Percentiles rank a stretch among this genome's conserved stretches.
Evolutionary conservation across 2,797 vertebrate genomes (phyloP).

Genomic region (Acridotheres tristis): DNA sequence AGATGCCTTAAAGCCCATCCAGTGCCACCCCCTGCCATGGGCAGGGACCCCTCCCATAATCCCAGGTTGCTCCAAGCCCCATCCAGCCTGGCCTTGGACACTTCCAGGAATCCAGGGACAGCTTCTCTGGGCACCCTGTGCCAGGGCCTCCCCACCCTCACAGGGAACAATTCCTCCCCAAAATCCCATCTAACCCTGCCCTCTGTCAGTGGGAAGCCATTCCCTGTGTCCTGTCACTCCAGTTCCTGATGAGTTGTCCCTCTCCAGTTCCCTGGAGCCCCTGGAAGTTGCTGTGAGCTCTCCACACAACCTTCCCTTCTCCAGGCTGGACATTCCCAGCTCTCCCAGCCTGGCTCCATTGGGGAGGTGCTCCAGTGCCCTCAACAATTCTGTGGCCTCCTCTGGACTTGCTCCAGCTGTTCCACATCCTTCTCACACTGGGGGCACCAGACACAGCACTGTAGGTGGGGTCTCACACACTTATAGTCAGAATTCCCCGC

Average conservation of each 20-base stretch:
- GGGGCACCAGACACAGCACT: neutral
- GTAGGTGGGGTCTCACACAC: neutral
- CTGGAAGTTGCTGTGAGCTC: neutral
- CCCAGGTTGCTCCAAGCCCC: accelerated
- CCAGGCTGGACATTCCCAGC: neutral
- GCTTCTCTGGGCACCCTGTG: neutral
- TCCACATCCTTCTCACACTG: accelerated
- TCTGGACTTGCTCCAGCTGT: neutral
- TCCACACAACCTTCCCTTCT: neutral
- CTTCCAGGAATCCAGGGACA: neutral
- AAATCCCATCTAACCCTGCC: accelerated
- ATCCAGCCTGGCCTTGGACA: accelerated
- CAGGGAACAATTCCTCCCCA: neutral
- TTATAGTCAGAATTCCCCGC: neutral
- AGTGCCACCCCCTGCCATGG: neutral
- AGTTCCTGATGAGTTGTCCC: neutral
- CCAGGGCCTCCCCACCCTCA: accelerated
- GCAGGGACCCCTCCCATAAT: accelerated
- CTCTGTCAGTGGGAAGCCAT: accelerated
- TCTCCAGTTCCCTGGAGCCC: neutral
- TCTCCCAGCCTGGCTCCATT: neutral
- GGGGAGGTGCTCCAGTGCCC: neutral
- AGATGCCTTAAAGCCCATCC: accelerated
- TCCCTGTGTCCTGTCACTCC: neutral
- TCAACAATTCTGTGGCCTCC: neutral